Evolutionary conservation across 1,140 invertebrate species (phyloP), one percentile per base, ranked within the genome.

Genomic region (Vollenhovia emeryi): DNA sequence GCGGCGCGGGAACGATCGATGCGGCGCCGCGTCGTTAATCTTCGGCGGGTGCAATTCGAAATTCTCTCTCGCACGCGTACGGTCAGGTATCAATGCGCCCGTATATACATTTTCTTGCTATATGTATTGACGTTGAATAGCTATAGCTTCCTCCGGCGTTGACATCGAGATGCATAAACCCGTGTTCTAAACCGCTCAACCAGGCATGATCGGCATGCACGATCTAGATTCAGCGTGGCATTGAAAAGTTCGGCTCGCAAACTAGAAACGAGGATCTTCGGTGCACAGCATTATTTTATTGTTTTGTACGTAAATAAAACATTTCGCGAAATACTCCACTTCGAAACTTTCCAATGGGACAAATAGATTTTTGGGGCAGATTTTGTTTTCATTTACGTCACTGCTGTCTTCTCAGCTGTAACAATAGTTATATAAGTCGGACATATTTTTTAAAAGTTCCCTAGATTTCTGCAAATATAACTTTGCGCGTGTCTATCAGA

Each of bases 121-220:
- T 15, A 30, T 43, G 40, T 33, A 55, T 52, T 24, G 6, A 59
- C 18, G 21, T 40, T 60, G 66, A 48, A 76, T 69, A 64, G 45
- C 21, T 86, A 76, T 69, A 64, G 45, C 21, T 86, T 76, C 83
- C 62, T 52, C 33, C 27, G 76, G 76, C 48, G 68, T 76, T 86
- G 84, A 88, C 87, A 87, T 24, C 27, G 40, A 62, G 40, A 55
- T 43, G 43, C 66, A 80, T 62, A 85, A 87, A 87, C 30, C 15
- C 15, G 13, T 30, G 45, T 66, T 43, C 40, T 33, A 24, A 48
- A 40, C 11, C 48, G 21, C 15, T 18, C n/a, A 75, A 75, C 33
- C 36, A 76, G 33, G 24, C 27, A 52, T 50, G 59, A 8, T 27
- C 30, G 59, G 30, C 30, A 40, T 30, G 21, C 45, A 18, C 43